Percentiles rank a stretch among this genome's conserved stretches.
Conservation (phyloP, 2,797 vertebrate genomes). For the Rhinichthys osculus region DNA sequence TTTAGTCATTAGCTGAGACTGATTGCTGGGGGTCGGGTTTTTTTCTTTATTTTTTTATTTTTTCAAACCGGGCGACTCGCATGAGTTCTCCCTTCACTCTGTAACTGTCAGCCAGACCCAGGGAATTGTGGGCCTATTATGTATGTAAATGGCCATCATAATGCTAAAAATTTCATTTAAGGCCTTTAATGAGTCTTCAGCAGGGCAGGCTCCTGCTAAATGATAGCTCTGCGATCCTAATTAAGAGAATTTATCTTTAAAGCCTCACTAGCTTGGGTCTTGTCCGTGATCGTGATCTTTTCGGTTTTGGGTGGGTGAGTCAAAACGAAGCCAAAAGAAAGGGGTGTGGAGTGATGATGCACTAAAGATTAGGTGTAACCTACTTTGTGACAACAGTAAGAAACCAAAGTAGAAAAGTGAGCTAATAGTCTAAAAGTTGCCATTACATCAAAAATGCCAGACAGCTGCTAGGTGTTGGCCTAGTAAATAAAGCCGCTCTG, state of each 20-base stretch:
- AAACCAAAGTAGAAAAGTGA: constrained; percentile 42
- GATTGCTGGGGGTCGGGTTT: constrained; percentile 82
- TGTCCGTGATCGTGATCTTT: constrained; percentile 69
- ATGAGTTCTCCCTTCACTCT: constrained; percentile 88
- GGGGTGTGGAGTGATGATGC: constrained; percentile 43
- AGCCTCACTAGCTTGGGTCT: constrained; percentile 87
- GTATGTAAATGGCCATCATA: constrained; percentile 95
- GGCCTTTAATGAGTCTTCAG: constrained; percentile 92
- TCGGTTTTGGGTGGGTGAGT: constrained; percentile 51
- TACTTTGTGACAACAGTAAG: constrained; percentile 31
- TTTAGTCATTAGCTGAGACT: constrained; percentile 91
- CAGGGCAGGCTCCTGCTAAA: constrained; percentile 89
- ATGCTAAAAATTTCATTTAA: constrained; percentile 97
- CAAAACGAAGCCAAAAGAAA: constrained; percentile 38
- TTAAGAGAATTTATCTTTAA: constrained; percentile 97
- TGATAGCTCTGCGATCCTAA: constrained; percentile 92
- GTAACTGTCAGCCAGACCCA: constrained; percentile 89
- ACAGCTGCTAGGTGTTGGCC: constrained; percentile 36
- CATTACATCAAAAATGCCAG: constrained; percentile 19
- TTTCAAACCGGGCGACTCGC: constrained; percentile 87
- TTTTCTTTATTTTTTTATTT: constrained; percentile 75
- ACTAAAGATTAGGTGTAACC: constrained; percentile 54
- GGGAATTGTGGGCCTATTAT: constrained; percentile 92
- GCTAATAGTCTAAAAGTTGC: constrained; percentile 21
- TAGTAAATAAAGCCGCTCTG: constrained; percentile 24